Base-by-base conservation (phyloP, 2,113 vertebrate species). In the Bungarus multicinctus region DNA sequence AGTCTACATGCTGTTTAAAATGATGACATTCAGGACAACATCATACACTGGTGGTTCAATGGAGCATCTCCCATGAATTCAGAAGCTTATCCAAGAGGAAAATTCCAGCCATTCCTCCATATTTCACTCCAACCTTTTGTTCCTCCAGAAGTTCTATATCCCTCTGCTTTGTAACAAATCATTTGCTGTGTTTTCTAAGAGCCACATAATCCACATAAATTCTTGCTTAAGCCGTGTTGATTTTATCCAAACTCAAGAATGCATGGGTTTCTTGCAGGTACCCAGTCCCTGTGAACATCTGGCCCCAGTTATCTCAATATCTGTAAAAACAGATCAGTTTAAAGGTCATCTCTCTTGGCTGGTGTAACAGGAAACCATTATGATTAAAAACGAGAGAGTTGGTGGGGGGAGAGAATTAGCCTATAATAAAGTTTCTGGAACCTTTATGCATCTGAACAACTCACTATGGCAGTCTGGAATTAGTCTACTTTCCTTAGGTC, bases 301-400 rank as follows among this genome's bases (percentile, higher is more conserved):
- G 89, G 93, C 60, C 50, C 93, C 60, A 8, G 88, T 92, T 52
- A 85, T 74, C 5, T 54, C 23, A 81, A 34, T 86, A 58, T 43
- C 89, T 94, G 87, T 93, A 85, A 95, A 94, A 96, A 94, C 64
- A 90, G 95, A 94, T 94, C 39, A 91, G 93, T 92, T 34, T 30
- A 47, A 81, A 74, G 85, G 58, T 81, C 88, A 47, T n/a, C 92
- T 27, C 89, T 39, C 2, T 39, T 89, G 34, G 89, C 94, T 91
- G 47, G 34, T 85, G 43, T 93, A 95, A 91, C 5, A 94, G 94
- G 94, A 95, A 89, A 87, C 6, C 11, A 53, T 50, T 12, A 25
- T 20, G 88, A 53, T 95, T 91, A 23, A 3, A 58, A 93, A 64
- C 2, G 27, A 64, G 60, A 64, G 60, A n/a, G n/a, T n/a, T n/a